Evolutionary conservation across 2,888 invertebrate genomes (phyloP), one percentile per base, ranked within the genome.

Genomic region (Stenotaenia linearis): DNA sequence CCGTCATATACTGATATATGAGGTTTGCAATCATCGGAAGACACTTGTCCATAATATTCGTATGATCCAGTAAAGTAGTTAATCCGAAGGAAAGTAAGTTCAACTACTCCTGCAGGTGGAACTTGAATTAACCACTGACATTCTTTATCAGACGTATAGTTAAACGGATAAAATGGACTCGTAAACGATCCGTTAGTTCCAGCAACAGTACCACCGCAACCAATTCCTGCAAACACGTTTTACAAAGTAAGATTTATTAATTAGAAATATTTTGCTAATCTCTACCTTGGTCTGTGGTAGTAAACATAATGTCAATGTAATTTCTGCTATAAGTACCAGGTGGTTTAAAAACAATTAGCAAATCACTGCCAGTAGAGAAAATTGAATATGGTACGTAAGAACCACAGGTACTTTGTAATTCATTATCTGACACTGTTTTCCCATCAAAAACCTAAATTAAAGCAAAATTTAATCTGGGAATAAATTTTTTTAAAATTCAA

Each of bases 261-360:
- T n/a, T n/a, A n/a, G n/a, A n/a, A n/a, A n/a, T n/a, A n/a, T n/a
- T n/a, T 4, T 40, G 40, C 40, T n/a, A 18, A 21, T 69, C 12
- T 61, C n/a, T 74, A 74, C 74, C 74, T 10, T 74, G 74, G 25
- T 74, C 74, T 4, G 74, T 74, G 15, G 74, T 74, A 30, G 74
- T 30, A 74, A n/a, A 74, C 32, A 7, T 23, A 28, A 28, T n/a
- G 18, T 74, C 74, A 28, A 74, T 74, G 23, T n/a, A 3, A 23
- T 74, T 50, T 3, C n/a, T n/a, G 50, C 18, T 18, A 50, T 50
- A 18, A n/a, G n/a, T n/a, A 7, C 21, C 50, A 18, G n/a, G n/a
- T 0, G 30, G 23, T 28, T 74, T 28, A 3, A 74, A 30, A 32
- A 30, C 2, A 23, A 74, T 21, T 6, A 30, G 18, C 23, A 74